Evolutionary conservation across 2,113 vertebrate species (phyloP), one percentile per base, ranked within the genome.

Genomic region (Limnothrissa miodon): DNA sequence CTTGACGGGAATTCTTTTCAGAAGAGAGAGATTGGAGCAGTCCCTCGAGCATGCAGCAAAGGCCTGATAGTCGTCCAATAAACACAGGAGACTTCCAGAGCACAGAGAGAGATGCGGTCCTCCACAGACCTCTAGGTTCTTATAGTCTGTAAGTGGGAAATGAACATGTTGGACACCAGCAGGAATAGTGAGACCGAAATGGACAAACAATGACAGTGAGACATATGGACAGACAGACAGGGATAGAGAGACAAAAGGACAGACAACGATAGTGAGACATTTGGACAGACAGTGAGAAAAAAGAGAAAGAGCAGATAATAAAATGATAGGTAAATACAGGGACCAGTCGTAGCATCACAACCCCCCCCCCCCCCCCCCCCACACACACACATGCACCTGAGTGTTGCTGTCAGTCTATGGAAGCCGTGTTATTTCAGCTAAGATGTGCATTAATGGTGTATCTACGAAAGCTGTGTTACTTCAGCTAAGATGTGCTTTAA

Each of bases 1-100:
- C 83, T 85, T 84, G 80, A 86, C 81, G 83, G 80, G 85, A 90
- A 89, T 87, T 86, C 62, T 59, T 89, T 84, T 89, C 29, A 83
- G 85, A 81, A 86, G 81, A 85, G 78, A 86, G 82, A 85, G 84
- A 85, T 81, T 79, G 44, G 82, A 85, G 84, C 84, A 48, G 80
- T 62, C 80, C 42, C 5, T 53, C 36, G 45, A n/a, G 48, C n/a
- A 70, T 82, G 85, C 83, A 78, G 78, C 51, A 80, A 79, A 45
- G 42, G 45, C 42, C 19, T 81, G 42, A 59, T 45, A 29, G 4
- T 25, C 83, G 82, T 86, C 88, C 82, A 90, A 91, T 88, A 90
- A 90, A 92, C 90, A 90, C 39, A 85, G 51, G 51, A 6, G 36
- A 84, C 84, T 84, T 85, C 82, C 45, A 83, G 79, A 81, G 44